Base-by-base conservation (phyloP, 2,888 invertebrate species). In the Entomobrya proxima region DNA sequence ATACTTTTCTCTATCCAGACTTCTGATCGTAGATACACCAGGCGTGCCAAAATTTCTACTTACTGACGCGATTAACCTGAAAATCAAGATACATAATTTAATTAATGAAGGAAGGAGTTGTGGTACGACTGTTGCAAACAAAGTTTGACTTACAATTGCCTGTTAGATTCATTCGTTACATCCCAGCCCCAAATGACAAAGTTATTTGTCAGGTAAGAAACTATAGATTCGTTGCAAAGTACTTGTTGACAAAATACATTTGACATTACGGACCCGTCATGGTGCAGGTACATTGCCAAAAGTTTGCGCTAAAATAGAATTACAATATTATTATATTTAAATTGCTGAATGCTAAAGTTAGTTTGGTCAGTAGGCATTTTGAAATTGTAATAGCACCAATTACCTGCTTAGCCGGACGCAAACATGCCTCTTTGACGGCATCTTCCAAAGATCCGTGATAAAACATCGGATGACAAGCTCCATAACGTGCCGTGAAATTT, bases 101-200 rank as follows among this genome's bases (percentile, higher is more conserved):
- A n/a, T n/a, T n/a, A n/a, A n/a, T n/a, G n/a, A n/a, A n/a, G n/a
- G n/a, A n/a, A n/a, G n/a, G n/a, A n/a, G n/a, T n/a, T n/a, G n/a
- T n/a, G n/a, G n/a, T n/a, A n/a, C n/a, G n/a, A n/a, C n/a, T n/a
- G n/a, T n/a, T n/a, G n/a, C n/a, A n/a, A n/a, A n/a, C n/a, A n/a
- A n/a, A n/a, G n/a, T n/a, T n/a, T n/a, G n/a, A 92, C 92, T 92
- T 91, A 96, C 96, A 95, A 94, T 91, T 94, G 94, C 92, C 95
- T 95, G 92, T 98, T 98, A 89, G 95, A 94, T 88, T 96, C 95
- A 90, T 95, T 94, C 11, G 98, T 98, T 90, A 98, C 94, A 92
- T 99, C 99, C 99, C 99, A 99, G 85, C 98, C 98, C 95, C 98
- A 99, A 1, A 98, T 94, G 64, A 98, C 93, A 92, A 98, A 99